A percentile compares a stretch with the other conserved stretches of the same genome.
These are phyloP conservation scores for Coluber constrictor DNA, from an alignment of 2,797 vertebrate genomes.

Conservation along the genomic window DNA sequence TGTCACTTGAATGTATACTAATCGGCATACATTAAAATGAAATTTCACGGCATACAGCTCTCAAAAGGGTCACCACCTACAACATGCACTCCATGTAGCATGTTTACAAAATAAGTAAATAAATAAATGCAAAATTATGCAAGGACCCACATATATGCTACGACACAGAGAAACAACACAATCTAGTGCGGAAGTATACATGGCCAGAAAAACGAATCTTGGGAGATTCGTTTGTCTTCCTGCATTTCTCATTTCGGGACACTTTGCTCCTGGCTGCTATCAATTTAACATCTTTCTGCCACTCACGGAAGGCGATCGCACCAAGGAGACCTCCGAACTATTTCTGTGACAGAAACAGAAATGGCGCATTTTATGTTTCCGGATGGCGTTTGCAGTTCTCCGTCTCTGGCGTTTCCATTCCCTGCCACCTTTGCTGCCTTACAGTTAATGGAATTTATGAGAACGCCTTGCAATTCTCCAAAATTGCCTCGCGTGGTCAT, in stretches of 20 bases:
- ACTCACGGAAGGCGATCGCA: background rate
- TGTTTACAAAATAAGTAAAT: no score
- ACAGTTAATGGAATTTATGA: slow-evolving; percentile 69
- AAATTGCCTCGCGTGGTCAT: slow-evolving; percentile 66
- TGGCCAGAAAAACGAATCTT: no score
- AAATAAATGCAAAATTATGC: no score
- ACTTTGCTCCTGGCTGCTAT: background rate
- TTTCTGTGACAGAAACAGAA: slow-evolving; percentile 32
- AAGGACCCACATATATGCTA: no score
- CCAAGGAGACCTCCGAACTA: background rate
- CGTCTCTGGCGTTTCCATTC: background rate
- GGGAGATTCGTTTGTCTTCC: background rate
- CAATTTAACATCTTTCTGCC: background rate
- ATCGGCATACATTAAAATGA: no score
- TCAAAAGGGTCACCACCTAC: no score
- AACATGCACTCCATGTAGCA: no score
- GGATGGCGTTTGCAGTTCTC: slow-evolving; percentile 23
- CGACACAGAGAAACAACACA: no score
- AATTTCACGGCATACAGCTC: no score
- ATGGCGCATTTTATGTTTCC: slow-evolving; percentile 49
- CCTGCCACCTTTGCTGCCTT: slow-evolving; percentile 61
- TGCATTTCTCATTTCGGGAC: background rate
- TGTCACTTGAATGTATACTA: no score
- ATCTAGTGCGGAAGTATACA: no score
- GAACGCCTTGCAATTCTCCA: slow-evolving; percentile 63